Evolutionary conservation across 1,140 invertebrate species (phyloP).

Genomic region (Saccostrea cuccullata): DNA sequence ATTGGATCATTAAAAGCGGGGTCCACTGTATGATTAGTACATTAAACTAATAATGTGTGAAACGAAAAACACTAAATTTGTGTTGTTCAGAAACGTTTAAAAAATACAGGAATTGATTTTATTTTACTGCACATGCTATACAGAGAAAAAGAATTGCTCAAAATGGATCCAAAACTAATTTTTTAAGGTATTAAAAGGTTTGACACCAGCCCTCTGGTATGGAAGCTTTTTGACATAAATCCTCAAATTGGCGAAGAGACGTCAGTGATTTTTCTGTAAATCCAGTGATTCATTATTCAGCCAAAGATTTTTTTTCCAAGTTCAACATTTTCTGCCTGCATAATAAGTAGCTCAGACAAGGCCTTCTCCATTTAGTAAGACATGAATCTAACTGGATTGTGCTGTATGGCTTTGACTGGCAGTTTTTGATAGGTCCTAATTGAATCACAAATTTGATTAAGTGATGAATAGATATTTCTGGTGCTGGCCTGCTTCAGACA

Average conservation of each 20-base stretch:
- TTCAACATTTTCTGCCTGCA: not conserved
- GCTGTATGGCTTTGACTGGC: not conserved
- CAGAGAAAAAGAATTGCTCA: not conserved
- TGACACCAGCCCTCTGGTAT: not conserved
- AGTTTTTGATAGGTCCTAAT: constrained; percentile 3
- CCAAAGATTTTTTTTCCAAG: not conserved
- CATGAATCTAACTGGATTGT: constrained; percentile 1
- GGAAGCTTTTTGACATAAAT: not conserved
- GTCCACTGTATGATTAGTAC: too few species aligned
- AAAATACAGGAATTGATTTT: too few species aligned
- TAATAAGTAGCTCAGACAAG: not conserved
- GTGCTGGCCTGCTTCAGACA: not conserved
- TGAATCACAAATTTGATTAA: constrained; percentile 10
- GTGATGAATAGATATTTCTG: not conserved
- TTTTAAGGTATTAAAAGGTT: not conserved
- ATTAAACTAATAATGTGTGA: too few species aligned
- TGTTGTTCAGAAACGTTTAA: too few species aligned
- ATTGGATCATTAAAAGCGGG: too few species aligned
- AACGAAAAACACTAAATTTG: too few species aligned
- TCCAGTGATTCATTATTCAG: not conserved
- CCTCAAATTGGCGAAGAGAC: not conserved
- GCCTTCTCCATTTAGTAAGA: not conserved
- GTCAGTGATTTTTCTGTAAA: not conserved
- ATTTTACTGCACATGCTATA: not conserved
- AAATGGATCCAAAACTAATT: not conserved